phyloP scores from a whole-genome alignment of 2,888 invertebrate species.

The Tenthredo scrophulariae region DNA sequence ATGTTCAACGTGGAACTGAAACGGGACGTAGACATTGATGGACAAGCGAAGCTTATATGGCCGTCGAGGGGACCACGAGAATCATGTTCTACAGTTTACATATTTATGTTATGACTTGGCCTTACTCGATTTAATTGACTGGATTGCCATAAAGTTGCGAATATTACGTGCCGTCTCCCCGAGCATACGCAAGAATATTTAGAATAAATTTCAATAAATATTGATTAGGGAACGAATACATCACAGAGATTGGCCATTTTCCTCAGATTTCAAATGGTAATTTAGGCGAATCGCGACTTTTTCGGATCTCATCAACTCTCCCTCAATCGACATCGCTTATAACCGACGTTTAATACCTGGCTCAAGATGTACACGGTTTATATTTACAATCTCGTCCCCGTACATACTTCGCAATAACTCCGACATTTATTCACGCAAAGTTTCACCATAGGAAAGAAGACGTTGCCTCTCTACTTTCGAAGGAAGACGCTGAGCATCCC shows the following conservation, averaged over 20 bases:
- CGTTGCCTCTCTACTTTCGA: background rate
- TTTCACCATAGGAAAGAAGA: background rate
- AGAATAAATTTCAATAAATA: conserved; percentile 53
- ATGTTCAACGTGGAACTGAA: conserved; percentile 65
- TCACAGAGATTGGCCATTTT: conserved; percentile 31
- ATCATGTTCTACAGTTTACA: conserved; percentile 71
- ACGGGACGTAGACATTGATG: conserved; percentile 75
- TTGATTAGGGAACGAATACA: conserved; percentile 50
- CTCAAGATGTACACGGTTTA: conserved; percentile 29
- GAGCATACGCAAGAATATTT: conserved; percentile 52
- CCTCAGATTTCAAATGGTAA: conserved; percentile 40
- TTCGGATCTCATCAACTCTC: conserved; percentile 35
- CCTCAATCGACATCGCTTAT: conserved; percentile 50
- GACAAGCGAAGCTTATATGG: conserved; percentile 77
- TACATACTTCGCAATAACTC: conserved; percentile 3
- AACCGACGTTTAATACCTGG: conserved; percentile 41
- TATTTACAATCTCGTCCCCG: conserved; percentile 33
- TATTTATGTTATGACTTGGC: conserved; percentile 77
- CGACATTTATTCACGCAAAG: conserved; percentile 5
- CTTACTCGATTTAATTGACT: conserved; percentile 76
- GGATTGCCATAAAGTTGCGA: conserved; percentile 77
- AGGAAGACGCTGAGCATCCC: background rate
- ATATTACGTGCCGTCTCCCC: conserved; percentile 65
- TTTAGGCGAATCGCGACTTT: conserved; percentile 43
- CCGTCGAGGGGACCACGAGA: conserved; percentile 57